Evolutionary conservation across 2,113 vertebrate species (phyloP).

Genomic region (Colinus virginianus): DNA sequence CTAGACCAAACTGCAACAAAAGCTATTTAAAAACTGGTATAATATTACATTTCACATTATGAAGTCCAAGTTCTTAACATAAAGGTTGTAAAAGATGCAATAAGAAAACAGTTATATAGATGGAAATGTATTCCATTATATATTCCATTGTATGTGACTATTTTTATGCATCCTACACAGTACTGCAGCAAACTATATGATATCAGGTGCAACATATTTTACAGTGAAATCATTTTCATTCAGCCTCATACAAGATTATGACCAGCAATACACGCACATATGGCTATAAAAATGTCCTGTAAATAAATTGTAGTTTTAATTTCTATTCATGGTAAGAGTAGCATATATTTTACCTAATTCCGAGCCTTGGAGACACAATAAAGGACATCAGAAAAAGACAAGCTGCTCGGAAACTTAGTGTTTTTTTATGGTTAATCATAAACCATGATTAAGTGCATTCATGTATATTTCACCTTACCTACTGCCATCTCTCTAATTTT

Average conservation of each 20-base stretch:
- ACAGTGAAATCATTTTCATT: constrained; percentile 42
- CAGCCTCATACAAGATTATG: constrained; percentile 53
- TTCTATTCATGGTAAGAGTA: constrained; percentile 57
- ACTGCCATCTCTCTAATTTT: constrained; percentile 11
- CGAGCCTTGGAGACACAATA: constrained; percentile 42
- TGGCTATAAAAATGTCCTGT: constrained; percentile 61
- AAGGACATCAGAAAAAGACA: constrained; percentile 52
- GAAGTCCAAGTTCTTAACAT: background rate
- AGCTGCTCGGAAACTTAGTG: constrained; percentile 36
- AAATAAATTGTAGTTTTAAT: constrained; percentile 73
- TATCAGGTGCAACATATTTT: constrained; percentile 48
- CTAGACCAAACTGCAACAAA: background rate
- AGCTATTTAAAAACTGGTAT: background rate
- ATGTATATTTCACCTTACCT: constrained; percentile 52
- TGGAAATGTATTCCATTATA: background rate
- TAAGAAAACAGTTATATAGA: background rate
- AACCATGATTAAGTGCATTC: constrained; percentile 50
- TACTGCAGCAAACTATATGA: background rate
- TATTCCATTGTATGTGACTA: background rate
- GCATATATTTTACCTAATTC: constrained; percentile 53
- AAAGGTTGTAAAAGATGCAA: background rate
- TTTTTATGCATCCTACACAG: background rate
- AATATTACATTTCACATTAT: background rate
- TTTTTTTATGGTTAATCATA: constrained; percentile 55
- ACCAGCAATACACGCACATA: constrained; percentile 14